These are phyloP conservation scores for Phoenicopterus ruber DNA, from an alignment of 2,113 vertebrate genomes.

Conservation along the genomic window DNA sequence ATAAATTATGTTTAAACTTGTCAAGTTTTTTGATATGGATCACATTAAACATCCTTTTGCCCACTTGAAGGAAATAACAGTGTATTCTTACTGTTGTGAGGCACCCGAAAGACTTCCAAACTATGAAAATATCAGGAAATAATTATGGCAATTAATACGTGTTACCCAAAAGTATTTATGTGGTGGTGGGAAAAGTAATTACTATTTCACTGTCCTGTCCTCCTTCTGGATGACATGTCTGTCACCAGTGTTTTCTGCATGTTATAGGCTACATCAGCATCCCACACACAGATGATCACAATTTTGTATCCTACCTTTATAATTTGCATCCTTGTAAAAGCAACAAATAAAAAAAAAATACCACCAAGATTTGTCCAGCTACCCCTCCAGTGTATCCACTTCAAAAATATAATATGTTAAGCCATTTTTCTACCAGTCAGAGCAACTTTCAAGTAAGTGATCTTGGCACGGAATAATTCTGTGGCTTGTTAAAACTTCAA, in stretches of 20 bases:
- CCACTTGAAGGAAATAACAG: neutral
- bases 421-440: neutral
- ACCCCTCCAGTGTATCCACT: accelerated
- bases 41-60: neutral
- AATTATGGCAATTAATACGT: neutral
- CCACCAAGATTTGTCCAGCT: neutral
- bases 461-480: neutral
- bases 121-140: neutral
- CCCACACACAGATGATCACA: neutral
- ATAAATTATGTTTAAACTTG: neutral
- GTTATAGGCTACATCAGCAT: neutral
- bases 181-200: neutral
- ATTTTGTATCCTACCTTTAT: neutral
- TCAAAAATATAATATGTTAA: neutral
- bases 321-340: neutral
- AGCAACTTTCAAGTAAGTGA: neutral
- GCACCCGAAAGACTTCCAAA: neutral
- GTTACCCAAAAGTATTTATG: neutral
- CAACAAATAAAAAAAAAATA: neutral
- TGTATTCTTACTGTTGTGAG: neutral
- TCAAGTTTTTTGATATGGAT: neutral
- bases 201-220: neutral
- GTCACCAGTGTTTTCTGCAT: neutral
- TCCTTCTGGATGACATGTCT: neutral
- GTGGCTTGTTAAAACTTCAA: neutral